Evolutionary conservation across 2,797 vertebrate species (phyloP).

Genomic region (Pseudocheirus occidentalis): DNA sequence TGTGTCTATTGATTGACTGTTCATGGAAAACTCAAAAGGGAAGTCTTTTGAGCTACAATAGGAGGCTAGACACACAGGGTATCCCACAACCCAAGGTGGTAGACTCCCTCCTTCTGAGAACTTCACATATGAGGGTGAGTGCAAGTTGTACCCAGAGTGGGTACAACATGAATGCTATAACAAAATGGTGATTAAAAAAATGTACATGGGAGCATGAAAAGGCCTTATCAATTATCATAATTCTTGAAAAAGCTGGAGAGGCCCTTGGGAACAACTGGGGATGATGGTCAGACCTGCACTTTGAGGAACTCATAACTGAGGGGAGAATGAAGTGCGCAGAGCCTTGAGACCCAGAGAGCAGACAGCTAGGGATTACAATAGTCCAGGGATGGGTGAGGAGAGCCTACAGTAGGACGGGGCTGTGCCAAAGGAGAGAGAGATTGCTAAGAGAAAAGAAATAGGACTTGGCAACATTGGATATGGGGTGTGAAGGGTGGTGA

Average conservation of each 20-base stretch:
- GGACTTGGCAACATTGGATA: too few relatives aligned
- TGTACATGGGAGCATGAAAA: too few relatives aligned
- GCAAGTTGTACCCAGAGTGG: background rate
- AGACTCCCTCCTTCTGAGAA: background rate
- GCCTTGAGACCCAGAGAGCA: too few relatives aligned
- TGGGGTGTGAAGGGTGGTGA: background rate
- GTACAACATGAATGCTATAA: background rate
- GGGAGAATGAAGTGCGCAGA: too few relatives aligned
- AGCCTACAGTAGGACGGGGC: background rate
- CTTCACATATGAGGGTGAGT: background rate
- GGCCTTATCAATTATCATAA: background rate
- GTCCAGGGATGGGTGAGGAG: background rate
- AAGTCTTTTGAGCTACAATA: background rate
- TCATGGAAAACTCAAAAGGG: background rate
- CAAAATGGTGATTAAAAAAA: background rate
- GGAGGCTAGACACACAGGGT: background rate
- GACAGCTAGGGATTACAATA: background rate
- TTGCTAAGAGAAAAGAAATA: too few relatives aligned
- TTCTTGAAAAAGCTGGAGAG: background rate
- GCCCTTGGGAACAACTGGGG: background rate
- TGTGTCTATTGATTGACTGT: background rate
- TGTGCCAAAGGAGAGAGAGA: background rate
- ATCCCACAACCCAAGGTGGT: background rate
- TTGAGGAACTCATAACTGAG: background rate
- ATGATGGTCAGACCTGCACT: background rate